Conservation (phyloP, 2,113 vertebrate species). For the Gallinago undulata region DNA sequence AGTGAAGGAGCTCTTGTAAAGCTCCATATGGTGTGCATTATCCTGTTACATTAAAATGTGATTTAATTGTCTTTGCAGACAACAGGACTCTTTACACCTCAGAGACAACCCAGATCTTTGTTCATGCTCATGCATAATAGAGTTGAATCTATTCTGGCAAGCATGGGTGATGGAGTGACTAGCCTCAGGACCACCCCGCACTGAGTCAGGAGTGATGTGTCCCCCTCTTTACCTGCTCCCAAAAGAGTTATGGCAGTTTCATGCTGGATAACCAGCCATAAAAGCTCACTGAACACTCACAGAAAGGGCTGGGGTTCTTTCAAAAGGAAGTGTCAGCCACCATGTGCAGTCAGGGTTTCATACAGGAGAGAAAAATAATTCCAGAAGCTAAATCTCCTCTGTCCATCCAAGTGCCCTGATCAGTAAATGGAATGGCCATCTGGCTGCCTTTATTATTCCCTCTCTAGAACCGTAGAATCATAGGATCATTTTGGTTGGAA, state of each 20-base stretch:
- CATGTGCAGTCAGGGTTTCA: background rate
- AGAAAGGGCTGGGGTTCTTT: background rate
- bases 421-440: background rate
- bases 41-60: background rate
- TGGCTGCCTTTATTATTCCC: background rate
- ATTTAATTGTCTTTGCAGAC: background rate
- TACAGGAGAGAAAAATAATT: background rate
- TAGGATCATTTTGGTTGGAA: background rate
- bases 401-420: background rate
- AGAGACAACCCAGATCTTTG: background rate
- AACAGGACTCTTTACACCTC: background rate
- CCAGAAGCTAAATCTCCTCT: background rate
- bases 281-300: background rate
- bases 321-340: background rate
- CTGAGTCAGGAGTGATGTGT: background rate
- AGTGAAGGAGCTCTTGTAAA: background rate
- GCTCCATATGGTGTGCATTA: background rate
- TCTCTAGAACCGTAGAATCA: background rate
- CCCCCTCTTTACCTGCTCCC: background rate
- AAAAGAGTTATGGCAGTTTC: background rate
- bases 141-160: background rate
- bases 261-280: background rate
- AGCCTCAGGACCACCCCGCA: fast-evolving
- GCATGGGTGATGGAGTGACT: fast-evolving
- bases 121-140: background rate